Conservation (phyloP, 2,888 invertebrate genomes). For the Pinctada fucata region DNA sequence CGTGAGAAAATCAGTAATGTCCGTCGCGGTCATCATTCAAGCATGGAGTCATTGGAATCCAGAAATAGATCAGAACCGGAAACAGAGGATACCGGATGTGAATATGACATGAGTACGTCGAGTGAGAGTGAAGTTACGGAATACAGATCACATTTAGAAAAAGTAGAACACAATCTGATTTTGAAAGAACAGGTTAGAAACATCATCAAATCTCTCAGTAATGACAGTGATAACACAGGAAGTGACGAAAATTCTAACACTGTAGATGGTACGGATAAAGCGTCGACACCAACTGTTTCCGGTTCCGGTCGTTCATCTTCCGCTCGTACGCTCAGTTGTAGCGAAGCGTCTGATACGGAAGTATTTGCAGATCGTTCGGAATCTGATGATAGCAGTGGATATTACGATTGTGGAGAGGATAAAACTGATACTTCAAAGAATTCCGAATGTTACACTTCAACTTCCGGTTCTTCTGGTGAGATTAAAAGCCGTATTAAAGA, state of each 20-base stretch:
- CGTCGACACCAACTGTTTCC: constrained; percentile 21
- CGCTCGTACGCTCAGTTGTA: constrained; percentile 30
- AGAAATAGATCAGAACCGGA: constrained; percentile 31
- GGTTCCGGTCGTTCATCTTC: constrained; percentile 17
- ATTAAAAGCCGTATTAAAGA: constrained; percentile 11
- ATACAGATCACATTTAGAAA: constrained; percentile 25
- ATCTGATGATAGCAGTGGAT: constrained; percentile 54
- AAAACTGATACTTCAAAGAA: constrained; percentile 2
- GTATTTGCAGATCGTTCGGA: constrained; percentile 54
- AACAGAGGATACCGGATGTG: constrained; percentile 35
- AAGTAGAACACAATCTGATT: constrained; percentile 30
- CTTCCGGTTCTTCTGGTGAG: constrained; percentile 33
- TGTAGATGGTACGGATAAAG: constrained; percentile 3
- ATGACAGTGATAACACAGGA: constrained; percentile 6
- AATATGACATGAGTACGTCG: constrained; percentile 35
- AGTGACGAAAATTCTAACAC: constrained; percentile 4
- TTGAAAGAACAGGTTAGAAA: constrained; percentile 34
- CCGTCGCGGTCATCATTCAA: neutral
- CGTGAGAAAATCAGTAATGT: neutral
- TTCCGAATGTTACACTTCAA: neutral
- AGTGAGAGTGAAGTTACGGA: constrained; percentile 33
- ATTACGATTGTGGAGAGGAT: constrained; percentile 47
- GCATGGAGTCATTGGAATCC: constrained; percentile 10
- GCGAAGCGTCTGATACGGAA: constrained; percentile 32
- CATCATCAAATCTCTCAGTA: constrained; percentile 30